Base-by-base conservation (phyloP, 2,797 vertebrate genomes). In the Squalus acanthias region DNA sequence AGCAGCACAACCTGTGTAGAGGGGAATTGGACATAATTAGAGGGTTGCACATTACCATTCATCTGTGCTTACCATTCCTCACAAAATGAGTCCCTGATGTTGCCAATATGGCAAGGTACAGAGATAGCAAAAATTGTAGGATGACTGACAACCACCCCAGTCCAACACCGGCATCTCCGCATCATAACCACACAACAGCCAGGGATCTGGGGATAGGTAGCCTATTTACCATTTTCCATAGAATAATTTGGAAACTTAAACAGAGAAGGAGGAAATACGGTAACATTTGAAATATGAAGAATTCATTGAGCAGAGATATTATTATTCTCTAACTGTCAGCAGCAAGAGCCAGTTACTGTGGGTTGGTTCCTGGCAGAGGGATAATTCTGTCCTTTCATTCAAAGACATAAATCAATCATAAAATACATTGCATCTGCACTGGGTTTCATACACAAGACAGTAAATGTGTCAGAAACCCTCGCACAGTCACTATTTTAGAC, bases 371-470 rank as follows among this genome's bases (percentile, higher is more conserved):
- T 92, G 91, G 91, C 91, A 69, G 91, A 46, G 63, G 91, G 65
- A 93, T 93, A 93, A 46, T 93, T 93, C 63, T 93, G 65, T 69
- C n/a, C 91, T 69, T 93, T 93, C 63, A 93, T 93, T 93, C 63
- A 69, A 93, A 39, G 39, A 17, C 24, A 74, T 60, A 95, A 95
- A 95, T 95, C 94, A 76, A 95, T 95, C 94, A 95, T 76, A 76
- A 53, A 53, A 57, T 76, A 39, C 70, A 74, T 39, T 53, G 94
- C 46, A 72, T 46, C 94, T 76, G 72, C 50, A 95, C 72, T 33
- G 50, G 50, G 60, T 76, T 76, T 76, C 50, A 50, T 20, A 76
- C 69, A 95, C 50, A 70, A 91, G 60, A 10, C 67, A 57, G 94
- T 50, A 70, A 74, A 95, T 74, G n/a, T 74, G 94, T 72, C 70